A percentile compares a stretch with the other conserved stretches of the same genome.
phyloP scores from a whole-genome alignment of 2,888 invertebrate genomes.

The Drosophila yooni region DNA sequence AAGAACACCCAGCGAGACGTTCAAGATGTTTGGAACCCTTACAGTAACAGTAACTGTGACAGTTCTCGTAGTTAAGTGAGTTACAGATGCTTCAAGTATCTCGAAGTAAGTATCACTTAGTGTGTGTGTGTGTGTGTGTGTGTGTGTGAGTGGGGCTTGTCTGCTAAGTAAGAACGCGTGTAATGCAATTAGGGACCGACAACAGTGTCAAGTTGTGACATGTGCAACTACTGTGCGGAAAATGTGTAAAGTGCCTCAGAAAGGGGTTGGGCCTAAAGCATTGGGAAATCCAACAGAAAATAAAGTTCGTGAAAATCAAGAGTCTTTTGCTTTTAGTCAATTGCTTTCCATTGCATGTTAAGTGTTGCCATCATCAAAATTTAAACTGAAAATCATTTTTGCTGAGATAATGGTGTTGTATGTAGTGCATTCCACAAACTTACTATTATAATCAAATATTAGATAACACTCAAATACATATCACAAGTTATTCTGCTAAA shows the following conservation, averaged over 20 bases:
- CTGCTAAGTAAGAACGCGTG: constrained; percentile 71
- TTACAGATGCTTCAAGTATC: constrained; percentile 54
- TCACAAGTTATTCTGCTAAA: background rate
- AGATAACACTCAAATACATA: too few species aligned
- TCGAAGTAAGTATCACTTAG: constrained; percentile 15
- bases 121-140: background rate
- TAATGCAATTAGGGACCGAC: constrained; percentile 75
- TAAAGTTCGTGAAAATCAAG: background rate
- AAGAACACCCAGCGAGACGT: constrained; percentile 51
- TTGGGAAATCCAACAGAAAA: background rate
- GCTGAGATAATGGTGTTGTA: background rate
- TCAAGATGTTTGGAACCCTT: constrained; percentile 7
- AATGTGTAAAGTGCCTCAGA: constrained; percentile 24
- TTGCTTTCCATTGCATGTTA: background rate
- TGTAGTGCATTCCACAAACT: too few species aligned
- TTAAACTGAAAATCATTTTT: background rate
- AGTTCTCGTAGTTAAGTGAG: constrained; percentile 35
- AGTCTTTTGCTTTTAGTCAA: background rate
- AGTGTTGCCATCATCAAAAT: background rate
- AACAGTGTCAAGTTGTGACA: constrained; percentile 62
- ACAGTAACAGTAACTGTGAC: constrained; percentile 27
- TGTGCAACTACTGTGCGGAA: constrained; percentile 70
- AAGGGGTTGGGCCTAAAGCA: background rate
- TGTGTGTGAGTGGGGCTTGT: constrained; percentile 41
- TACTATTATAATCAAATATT: background rate